A percentile compares a stretch with the other conserved stretches of the same genome.
Evolutionary conservation across 2,797 vertebrate genomes (phyloP).

Genomic region (Myripristis jacobus): DNA sequence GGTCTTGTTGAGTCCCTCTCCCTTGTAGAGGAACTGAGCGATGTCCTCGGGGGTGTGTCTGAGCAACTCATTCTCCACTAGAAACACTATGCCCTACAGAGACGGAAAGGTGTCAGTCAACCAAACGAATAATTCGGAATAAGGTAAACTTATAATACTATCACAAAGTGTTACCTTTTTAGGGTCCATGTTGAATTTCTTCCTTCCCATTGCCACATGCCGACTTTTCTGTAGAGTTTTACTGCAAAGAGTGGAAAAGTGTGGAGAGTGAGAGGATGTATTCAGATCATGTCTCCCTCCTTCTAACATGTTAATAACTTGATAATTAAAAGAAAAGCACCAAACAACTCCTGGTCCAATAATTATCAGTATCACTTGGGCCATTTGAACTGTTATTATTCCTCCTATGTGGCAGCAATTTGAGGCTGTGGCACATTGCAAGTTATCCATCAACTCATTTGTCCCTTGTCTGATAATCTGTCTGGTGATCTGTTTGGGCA

Average conservation of each 20-base stretch:
- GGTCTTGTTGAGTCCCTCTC: conserved; percentile 95
- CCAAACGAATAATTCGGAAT: background rate
- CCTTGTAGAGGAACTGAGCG: conserved; percentile 94
- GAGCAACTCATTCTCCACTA: conserved; percentile 93
- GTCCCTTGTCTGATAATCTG: too few relatives aligned
- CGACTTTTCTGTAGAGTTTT: conserved; percentile 95
- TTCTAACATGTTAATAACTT: background rate
- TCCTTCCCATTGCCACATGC: conserved; percentile 95
- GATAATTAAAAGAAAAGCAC: too few relatives aligned
- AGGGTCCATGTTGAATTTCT: conserved; percentile 98
- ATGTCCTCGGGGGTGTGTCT: conserved; percentile 91
- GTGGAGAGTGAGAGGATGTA: background rate
- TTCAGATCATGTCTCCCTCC: background rate
- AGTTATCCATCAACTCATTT: too few relatives aligned
- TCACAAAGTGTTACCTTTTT: conserved; percentile 83
- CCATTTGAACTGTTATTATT: too few relatives aligned
- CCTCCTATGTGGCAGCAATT: too few relatives aligned
- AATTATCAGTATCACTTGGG: too few relatives aligned
- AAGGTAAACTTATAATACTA: background rate
- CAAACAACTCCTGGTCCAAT: too few relatives aligned
- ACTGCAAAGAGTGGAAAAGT: conserved; percentile 73
- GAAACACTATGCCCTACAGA: conserved; percentile 90
- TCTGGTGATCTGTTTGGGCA: too few relatives aligned
- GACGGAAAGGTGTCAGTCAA: background rate
- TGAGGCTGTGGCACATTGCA: too few relatives aligned